phyloP scores from a whole-genome alignment of 2,113 vertebrate species.

The Cochlearius cochlearius region DNA sequence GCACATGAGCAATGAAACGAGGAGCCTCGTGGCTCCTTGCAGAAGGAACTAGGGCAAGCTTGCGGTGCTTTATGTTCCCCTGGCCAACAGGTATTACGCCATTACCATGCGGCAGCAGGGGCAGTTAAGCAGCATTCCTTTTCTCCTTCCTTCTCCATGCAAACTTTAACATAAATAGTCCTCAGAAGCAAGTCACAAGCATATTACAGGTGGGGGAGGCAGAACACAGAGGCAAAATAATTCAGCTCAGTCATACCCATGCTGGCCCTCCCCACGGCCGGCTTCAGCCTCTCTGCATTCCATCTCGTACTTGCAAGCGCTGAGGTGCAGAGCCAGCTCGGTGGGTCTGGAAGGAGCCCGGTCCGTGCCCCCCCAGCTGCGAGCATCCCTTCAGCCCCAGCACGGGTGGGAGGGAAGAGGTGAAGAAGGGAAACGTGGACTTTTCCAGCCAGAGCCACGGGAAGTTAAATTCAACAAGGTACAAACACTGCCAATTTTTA shows the following conservation, averaged over 20 bases:
- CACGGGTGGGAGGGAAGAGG: background rate
- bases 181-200: background rate
- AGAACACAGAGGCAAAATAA: background rate
- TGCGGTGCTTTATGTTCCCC: rapidly evolving
- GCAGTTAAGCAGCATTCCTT: background rate
- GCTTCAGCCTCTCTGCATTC: rapidly evolving
- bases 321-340: background rate
- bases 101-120: rapidly evolving
- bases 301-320: background rate
- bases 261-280: background rate
- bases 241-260: background rate
- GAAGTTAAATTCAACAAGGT: background rate
- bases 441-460: background rate
- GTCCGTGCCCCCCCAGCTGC: rapidly evolving
- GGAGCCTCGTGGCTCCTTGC: background rate
- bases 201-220: background rate
- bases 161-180: background rate
- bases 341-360: background rate
- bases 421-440: background rate
- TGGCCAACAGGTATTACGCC: background rate
- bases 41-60: background rate
- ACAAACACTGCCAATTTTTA: background rate
- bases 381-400: background rate
- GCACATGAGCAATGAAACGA: rapidly evolving
- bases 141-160: background rate